phyloP scores from a whole-genome alignment of 2,113 vertebrate genomes.

The Bufo gargarizans region DNA sequence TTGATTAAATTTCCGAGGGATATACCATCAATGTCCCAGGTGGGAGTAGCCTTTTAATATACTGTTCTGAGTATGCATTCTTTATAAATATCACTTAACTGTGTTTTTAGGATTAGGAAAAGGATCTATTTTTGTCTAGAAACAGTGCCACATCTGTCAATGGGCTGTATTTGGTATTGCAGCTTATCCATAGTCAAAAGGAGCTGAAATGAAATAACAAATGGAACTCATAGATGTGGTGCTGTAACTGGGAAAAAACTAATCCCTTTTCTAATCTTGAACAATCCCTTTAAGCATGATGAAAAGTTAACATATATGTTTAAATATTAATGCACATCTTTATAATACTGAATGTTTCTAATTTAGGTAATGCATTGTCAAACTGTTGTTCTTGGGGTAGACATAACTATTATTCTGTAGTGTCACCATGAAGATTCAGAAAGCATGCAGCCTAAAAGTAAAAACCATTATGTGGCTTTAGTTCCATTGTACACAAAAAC shows the following conservation, averaged over 20 bases:
- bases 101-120: too few species aligned
- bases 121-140: background rate
- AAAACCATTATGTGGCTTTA: slow-evolving; percentile 31
- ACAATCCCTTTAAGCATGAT: too few species aligned
- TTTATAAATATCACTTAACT: background rate
- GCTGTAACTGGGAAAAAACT: too few species aligned
- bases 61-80: background rate
- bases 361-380: background rate
- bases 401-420: background rate
- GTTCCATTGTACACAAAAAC: slow-evolving; percentile 1
- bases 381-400: background rate
- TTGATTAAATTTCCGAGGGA: too few species aligned
- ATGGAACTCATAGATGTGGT: background rate
- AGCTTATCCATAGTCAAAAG: background rate
- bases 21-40: too few species aligned
- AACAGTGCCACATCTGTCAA: background rate
- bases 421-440: background rate
- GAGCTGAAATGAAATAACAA: background rate
- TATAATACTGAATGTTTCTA: background rate
- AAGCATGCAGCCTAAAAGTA: background rate
- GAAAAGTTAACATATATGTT: too few species aligned
- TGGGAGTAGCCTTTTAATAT: too few species aligned
- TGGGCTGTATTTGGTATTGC: background rate
- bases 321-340: background rate
- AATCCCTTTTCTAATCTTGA: too few species aligned